Evolutionary conservation across 2,113 vertebrate species (phyloP), one percentile per base, ranked within the genome.

Genomic region (Salvelinus fontinalis): DNA sequence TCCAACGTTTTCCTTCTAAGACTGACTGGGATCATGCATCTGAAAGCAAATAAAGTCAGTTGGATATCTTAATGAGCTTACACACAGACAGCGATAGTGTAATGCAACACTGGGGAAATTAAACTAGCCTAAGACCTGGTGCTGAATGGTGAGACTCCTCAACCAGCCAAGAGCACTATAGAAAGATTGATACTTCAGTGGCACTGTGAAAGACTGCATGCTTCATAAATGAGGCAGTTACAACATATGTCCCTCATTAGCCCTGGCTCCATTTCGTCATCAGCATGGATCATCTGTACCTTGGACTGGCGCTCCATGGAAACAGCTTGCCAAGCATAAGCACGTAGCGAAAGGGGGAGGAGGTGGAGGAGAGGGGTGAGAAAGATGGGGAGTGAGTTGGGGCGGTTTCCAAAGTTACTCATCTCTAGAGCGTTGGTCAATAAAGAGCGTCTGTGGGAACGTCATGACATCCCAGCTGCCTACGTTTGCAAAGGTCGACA

Each of bases 61-160:
- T 80, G 54, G 69, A 70, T 22, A 78, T 70, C 69, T 39, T 84
- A 84, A 81, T 76, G 82, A 81, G 73, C 34, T 16, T 29, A 62
- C 48, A 20, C 59, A 72, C 51, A 54, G 51, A 54, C 14, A 7
- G 51, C 66, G 79, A 73, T 80, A 81, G 64, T 70, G n/a, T 62
- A 70, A 76, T 60, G 73, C 67, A 74, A 73, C 73, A 73, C 20
- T 67, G 29, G 78, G 65, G 75, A 67, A 49, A 26, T 12, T 72
- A 59, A 60, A 60, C 57, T 71, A 44, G n/a, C 60, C 70, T 70
- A 49, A 34, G 71, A 73, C 75, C 79, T 75, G n/a, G n/a, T 20
- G n/a, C 6, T 9, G 59, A 62, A n/a, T 22, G 8, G n/a, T 3
- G n/a, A 22, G 20, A 62, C 5, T 2, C 20, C 59, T 24, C 59